These are phyloP conservation scores for Drosophila rhopaloa DNA, from an alignment of 1,140 invertebrate species.

Conservation along the genomic window DNA sequence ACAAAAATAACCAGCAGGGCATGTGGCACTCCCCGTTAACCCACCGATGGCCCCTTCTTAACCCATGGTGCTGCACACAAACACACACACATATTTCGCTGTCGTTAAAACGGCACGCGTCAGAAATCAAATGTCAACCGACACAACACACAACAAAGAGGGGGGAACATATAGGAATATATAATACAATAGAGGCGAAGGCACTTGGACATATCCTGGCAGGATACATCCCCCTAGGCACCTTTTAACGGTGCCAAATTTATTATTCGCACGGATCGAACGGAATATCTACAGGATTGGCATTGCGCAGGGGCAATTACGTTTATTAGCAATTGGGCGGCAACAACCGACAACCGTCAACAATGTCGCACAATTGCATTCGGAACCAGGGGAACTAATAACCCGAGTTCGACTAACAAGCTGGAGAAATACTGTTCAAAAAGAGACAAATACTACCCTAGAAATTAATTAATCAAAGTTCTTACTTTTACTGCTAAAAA, in stretches of 20 bases:
- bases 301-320: conserved; percentile 54
- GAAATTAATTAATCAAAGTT: too few species aligned
- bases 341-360: conserved; percentile 4
- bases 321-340: conserved; percentile 35
- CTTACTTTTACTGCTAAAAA: too few species aligned
- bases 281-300: conserved; percentile 4
- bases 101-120: conserved; percentile 76
- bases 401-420: background rate
- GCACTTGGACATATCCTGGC: conserved; percentile 1
- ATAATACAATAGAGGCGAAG: background rate
- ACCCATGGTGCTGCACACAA: background rate
- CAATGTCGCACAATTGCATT: conserved; percentile 12
- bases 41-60: background rate
- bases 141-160: conserved; percentile 11
- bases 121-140: conserved; percentile 76
- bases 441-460: too few species aligned
- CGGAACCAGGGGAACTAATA: conserved; percentile 7
- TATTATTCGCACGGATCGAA: conserved; percentile 39
- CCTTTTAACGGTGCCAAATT: conserved; percentile 58
- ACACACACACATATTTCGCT: background rate
- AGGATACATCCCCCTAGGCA: conserved; percentile 35
- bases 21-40: conserved; percentile 56
- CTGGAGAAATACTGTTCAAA: background rate
- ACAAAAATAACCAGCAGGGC: conserved; percentile 62
- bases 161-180: background rate